These are phyloP conservation scores for Coregonus suidteri DNA, from an alignment of 2,797 vertebrate species.

Conservation along the genomic window DNA sequence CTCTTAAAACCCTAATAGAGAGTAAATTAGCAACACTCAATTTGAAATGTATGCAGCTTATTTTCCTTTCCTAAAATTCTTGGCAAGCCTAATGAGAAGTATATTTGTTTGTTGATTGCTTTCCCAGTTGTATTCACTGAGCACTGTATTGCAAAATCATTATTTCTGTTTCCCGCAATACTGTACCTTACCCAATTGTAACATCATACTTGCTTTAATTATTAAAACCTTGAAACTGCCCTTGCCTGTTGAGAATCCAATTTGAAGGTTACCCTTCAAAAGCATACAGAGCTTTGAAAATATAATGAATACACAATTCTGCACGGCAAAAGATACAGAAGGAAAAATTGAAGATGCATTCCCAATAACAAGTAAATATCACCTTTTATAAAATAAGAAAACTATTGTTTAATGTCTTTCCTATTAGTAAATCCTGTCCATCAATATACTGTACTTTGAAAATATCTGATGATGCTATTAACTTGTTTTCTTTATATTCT, in stretches of 20 bases:
- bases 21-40: neutral
- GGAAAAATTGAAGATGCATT: neutral
- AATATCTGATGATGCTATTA: neutral
- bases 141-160: neutral
- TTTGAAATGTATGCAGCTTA: neutral
- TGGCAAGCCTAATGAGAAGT: neutral
- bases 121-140: neutral
- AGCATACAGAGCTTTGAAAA: neutral
- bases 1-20: neutral
- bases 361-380: neutral
- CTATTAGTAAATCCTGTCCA: neutral
- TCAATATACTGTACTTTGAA: neutral
- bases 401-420: neutral
- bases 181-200: neutral
- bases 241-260: neutral
- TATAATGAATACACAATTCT: neutral
- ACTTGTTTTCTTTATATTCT: constrained; percentile 19
- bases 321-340: neutral
- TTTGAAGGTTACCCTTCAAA: neutral
- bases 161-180: neutral
- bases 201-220: neutral
- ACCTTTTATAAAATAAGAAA: neutral
- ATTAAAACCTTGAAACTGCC: too few relatives aligned
- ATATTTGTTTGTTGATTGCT: neutral
- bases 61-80: neutral